Evolutionary conservation across 2,113 vertebrate species (phyloP).

Genomic region (Myrmophylax atrothorax): DNA sequence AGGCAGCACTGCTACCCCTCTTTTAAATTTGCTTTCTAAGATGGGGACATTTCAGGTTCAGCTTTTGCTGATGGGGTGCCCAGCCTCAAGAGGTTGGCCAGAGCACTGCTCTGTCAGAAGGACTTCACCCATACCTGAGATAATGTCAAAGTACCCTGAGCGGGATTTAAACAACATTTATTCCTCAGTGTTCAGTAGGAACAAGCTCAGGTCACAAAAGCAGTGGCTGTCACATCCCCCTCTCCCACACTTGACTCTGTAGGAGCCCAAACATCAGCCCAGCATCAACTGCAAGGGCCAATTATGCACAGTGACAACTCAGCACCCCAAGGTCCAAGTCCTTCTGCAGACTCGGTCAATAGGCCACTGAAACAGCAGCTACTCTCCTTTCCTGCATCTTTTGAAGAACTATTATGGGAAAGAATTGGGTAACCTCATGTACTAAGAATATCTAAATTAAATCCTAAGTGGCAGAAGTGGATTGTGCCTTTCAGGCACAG

Average conservation of each 20-base stretch:
- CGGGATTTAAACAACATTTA: background rate
- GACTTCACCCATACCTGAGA: background rate
- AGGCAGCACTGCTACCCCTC: background rate
- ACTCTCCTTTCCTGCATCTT: background rate
- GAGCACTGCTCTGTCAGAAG: background rate
- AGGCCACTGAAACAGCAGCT: background rate
- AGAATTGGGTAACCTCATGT: background rate
- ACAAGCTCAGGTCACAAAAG: background rate
- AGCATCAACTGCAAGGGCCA: background rate
- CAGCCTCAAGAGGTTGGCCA: background rate
- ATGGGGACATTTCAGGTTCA: background rate
- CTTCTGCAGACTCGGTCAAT: background rate
- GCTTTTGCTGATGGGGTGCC: background rate
- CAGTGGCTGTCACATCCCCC: background rate
- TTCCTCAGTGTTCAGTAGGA: background rate
- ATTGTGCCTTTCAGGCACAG: conserved; percentile 28
- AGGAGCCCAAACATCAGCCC: background rate
- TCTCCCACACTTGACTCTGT: background rate
- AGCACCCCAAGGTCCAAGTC: background rate
- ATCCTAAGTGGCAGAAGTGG: conserved; percentile 40
- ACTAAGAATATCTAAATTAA: conserved; percentile 35
- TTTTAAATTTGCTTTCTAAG: background rate
- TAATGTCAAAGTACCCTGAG: background rate
- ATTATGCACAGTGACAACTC: background rate
- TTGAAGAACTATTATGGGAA: background rate